A percentile compares a stretch with the other conserved stretches of the same genome.
Conservation (phyloP, 1,140 invertebrate genomes). For the Lepidurus packardi region DNA sequence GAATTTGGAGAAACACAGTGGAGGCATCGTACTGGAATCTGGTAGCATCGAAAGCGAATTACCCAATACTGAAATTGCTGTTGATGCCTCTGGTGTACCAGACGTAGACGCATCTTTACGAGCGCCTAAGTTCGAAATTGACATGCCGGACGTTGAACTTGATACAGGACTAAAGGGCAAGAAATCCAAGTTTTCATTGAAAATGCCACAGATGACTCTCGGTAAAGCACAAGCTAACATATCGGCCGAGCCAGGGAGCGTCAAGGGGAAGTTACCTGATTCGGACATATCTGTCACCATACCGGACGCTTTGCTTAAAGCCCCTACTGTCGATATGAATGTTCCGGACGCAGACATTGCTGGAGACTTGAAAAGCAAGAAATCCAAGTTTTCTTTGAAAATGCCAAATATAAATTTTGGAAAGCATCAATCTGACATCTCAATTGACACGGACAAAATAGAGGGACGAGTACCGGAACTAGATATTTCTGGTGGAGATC, state of each 20-base stretch:
- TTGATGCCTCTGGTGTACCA: background rate
- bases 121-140: background rate
- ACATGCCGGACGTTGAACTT: background rate
- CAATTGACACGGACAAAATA: background rate
- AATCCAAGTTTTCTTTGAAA: constrained; percentile 24
- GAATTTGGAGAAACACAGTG: constrained; percentile 22
- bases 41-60: background rate
- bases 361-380: background rate
- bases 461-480: background rate
- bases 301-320: background rate
- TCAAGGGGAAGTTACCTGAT: background rate
- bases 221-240: background rate
- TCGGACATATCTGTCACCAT: background rate
- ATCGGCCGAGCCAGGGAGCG: background rate
- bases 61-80: background rate
- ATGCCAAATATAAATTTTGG: constrained; percentile 16
- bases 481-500: background rate
- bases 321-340: background rate
- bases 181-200: constrained; percentile 26
- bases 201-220: constrained; percentile 23
- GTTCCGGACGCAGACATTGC: constrained; percentile 16
- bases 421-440: background rate
- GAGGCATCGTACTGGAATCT: background rate
- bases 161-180: background rate
- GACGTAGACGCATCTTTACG: background rate